Conservation (phyloP, 2,888 invertebrate species). For the Lasioglossum lativentre region DNA sequence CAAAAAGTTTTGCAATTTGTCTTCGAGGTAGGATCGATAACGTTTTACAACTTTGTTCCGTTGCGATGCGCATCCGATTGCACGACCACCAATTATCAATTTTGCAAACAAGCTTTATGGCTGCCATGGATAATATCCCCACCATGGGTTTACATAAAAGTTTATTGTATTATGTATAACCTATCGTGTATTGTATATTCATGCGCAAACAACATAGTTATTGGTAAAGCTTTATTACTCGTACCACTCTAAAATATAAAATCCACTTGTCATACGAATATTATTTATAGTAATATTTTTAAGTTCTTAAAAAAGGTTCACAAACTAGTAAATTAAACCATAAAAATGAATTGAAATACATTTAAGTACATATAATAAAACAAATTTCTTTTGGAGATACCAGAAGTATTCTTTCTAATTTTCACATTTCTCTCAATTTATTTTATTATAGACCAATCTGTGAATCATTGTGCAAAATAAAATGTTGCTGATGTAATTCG, state of each 20-base stretch:
- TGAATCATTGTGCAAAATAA: neutral
- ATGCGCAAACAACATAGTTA: neutral
- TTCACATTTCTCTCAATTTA: neutral
- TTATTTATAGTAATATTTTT: too few species aligned
- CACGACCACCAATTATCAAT: neutral
- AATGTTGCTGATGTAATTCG: too few species aligned
- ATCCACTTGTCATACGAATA: neutral
- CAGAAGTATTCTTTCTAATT: neutral
- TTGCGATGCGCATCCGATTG: neutral
- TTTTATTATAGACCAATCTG: neutral
- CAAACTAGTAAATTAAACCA: neutral
- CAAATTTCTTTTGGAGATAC: neutral
- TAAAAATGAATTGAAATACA: neutral
- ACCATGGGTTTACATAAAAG: neutral
- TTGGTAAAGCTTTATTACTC: neutral
- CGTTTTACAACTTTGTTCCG: slow-evolving; percentile 1
- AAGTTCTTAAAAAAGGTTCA: neutral
- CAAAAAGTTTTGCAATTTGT: slow-evolving; percentile 29
- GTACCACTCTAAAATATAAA: neutral
- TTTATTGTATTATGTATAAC: neutral
- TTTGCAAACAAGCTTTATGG: neutral
- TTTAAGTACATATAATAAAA: neutral
- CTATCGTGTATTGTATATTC: too few species aligned
- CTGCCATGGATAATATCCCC: neutral
- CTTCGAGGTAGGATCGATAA: neutral